Evolutionary conservation across 2,113 vertebrate genomes (phyloP), one percentile per base, ranked within the genome.

Genomic region (Scolopax mira): DNA sequence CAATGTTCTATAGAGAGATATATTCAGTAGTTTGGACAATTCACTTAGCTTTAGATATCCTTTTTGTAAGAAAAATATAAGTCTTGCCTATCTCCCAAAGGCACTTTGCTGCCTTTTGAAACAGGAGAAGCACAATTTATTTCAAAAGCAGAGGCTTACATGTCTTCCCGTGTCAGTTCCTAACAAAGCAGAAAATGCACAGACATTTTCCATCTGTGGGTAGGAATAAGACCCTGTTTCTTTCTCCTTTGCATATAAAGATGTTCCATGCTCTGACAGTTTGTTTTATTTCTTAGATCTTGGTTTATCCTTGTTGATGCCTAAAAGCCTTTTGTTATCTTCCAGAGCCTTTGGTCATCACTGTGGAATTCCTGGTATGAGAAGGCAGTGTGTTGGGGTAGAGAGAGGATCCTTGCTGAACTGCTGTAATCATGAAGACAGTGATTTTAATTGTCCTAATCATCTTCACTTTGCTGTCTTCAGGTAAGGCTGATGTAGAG

Each of bases 301-400:
- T 84, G 24, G 1, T 94, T 94, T 91, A 64, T 82, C 71, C 66
- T 75, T 84, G 73, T 61, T 66, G 86, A 91, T 96, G 81, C 71
- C 86, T 87, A 65, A 94, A 71, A 2, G 39, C 51, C 13, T 28
- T 55, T 85, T 92, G 62, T 72, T 94, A 58, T 91, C 89, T 75
- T 85, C 67, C 88, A 83, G 79, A 83, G 92, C 35, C 42, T 88
- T 54, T 89, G 73, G 64, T 97, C 95, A 97, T 62, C 79, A 42
- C 78, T 89, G 66, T 94, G 96, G 97, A 97, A 97, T 97, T 87
- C 85, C 54, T 91, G 96, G 91, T 73, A 97, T 96, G 94, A 90
- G 84, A 65, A 95, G 55, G 49, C 89, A 91, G 90, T 89, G 78
- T 52, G 3, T 69, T 67, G 49, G 81, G 64, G 21, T 46, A 83